Percentiles rank a stretch among this genome's conserved stretches.
Evolutionary conservation across 2,888 invertebrate species (phyloP).

Genomic region (Lasioglossum leucozonium): DNA sequence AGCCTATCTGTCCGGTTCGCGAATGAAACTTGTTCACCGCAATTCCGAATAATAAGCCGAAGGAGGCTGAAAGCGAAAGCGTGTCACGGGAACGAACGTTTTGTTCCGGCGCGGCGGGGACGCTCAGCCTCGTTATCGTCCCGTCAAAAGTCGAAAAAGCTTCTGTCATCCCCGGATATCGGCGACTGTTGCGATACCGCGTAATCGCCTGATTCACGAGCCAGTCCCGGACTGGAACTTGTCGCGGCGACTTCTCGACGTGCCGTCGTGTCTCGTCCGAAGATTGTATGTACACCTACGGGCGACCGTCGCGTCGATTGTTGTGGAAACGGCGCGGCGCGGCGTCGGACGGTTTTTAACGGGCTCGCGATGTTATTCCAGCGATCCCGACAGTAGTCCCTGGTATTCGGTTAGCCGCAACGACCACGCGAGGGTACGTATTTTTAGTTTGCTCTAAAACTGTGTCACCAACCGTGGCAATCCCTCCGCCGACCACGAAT

Average conservation of each 20-base stretch:
- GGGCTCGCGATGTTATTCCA: not conserved
- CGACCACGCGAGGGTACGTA: constrained; percentile 56
- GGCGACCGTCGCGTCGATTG: not conserved
- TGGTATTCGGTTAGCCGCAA: not conserved
- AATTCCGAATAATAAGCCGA: not conserved
- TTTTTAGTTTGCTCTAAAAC: constrained; percentile 76
- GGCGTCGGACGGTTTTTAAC: not conserved
- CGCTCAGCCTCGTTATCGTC: not conserved
- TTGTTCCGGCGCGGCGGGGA: not conserved
- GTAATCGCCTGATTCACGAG: not conserved
- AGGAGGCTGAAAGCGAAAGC: not conserved
- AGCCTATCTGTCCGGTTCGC: not conserved
- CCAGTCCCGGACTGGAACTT: not conserved
- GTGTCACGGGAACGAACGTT: not conserved
- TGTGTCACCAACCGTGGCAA: constrained; percentile 48
- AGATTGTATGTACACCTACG: too few relatives aligned
- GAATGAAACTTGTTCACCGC: not conserved
- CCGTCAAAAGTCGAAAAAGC: not conserved
- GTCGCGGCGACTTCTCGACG: not conserved
- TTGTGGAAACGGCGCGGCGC: not conserved
- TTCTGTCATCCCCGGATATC: not conserved
- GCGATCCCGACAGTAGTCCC: not conserved
- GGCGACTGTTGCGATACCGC: not conserved
- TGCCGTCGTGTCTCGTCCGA: not conserved
- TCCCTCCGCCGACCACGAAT: constrained; percentile 41